Evolutionary conservation across 2,113 vertebrate genomes (phyloP), one percentile per base, ranked within the genome.

Genomic region (Clarias macrocephalus): DNA sequence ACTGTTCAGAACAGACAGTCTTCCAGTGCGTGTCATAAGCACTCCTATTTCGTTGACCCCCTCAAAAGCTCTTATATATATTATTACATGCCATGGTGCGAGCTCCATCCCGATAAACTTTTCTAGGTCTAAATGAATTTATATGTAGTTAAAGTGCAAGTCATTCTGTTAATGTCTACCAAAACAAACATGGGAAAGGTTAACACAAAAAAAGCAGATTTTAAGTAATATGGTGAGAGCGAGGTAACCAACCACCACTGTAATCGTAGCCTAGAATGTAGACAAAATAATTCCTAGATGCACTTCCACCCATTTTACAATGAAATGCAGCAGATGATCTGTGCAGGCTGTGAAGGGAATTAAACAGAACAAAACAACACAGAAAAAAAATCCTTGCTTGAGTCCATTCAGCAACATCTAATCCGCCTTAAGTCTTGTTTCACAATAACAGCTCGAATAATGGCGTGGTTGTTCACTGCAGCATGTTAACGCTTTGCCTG

Each of bases 371-470:
- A 83, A 82, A 18, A 81, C 89, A 54, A 77, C 25, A 16, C 79
- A 88, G 91, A 89, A 77, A 90, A 89, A 82, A 63, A 73, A 86
- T 87, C 91, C 88, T 73, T 75, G 59, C 82, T 57, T 88, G 72
- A 90, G 66, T 89, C 91, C 81, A 91, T 94, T 93, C 91, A 93
- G 94, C 91, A 94, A 93, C 91, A 91, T 92, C 92, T 92, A 94
- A 93, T 92, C 93, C 90, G 88, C 92, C 89, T 90, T 91, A 87
- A 90, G 91, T 86, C 93, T 93, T 93, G 93, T 93, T 92, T 92
- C 92, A 80, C 88, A 92, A 91, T 91, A 93, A 91, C 87, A 83
- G 80, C 83, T 89, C 30, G 92, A 93, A 95, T 94, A 95, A 95
- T 94, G 90, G 91, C 72, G 72, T 88, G 86, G 87, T 95, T 96